A percentile compares a stretch with the other conserved stretches of the same genome.
These are phyloP conservation scores for Aleiodes leptofemur DNA, from an alignment of 2,888 invertebrate species.

Conservation along the genomic window DNA sequence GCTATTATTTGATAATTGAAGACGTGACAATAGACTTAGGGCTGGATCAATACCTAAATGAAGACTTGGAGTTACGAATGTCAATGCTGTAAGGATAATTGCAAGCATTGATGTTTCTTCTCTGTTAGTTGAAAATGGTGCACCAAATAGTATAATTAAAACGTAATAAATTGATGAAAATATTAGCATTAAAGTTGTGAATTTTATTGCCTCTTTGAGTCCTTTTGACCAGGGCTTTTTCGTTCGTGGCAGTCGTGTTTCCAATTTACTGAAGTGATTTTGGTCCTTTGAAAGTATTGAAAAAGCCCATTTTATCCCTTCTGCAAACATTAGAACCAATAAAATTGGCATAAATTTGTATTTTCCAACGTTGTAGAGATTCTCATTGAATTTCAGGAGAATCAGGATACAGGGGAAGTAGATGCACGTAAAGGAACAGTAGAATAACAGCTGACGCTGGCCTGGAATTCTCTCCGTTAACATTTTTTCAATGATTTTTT, in stretches of 20 bases:
- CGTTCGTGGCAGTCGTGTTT: constrained; percentile 72
- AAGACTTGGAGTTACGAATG: constrained; percentile 80
- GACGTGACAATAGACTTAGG: constrained; percentile 77
- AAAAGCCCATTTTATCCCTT: constrained; percentile 77
- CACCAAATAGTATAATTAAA: constrained; percentile 82
- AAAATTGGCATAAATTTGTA: constrained; percentile 74
- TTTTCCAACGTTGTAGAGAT: constrained; percentile 80
- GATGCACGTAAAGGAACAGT: constrained; percentile 80
- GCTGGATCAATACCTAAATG: constrained; percentile 80
- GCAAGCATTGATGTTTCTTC: constrained; percentile 84
- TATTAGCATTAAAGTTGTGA: constrained; percentile 75
- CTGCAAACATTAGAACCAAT: constrained; percentile 74
- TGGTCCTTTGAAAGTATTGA: constrained; percentile 64
- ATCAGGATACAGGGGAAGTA: constrained; percentile 80
- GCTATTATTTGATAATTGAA: constrained; percentile 70
- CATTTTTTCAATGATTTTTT: neutral
- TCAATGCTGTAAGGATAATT: constrained; percentile 79
- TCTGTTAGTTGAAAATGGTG: constrained; percentile 80
- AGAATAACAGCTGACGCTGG: constrained; percentile 71
- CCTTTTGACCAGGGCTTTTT: constrained; percentile 74
- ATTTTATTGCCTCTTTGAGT: constrained; percentile 77
- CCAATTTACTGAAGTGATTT: constrained; percentile 62
- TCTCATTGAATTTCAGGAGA: constrained; percentile 78
- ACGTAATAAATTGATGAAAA: constrained; percentile 78
- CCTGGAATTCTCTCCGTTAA: constrained; percentile 56